Conservation (phyloP, 1,140 invertebrate species). For the Drosophila ogumai region DNA sequence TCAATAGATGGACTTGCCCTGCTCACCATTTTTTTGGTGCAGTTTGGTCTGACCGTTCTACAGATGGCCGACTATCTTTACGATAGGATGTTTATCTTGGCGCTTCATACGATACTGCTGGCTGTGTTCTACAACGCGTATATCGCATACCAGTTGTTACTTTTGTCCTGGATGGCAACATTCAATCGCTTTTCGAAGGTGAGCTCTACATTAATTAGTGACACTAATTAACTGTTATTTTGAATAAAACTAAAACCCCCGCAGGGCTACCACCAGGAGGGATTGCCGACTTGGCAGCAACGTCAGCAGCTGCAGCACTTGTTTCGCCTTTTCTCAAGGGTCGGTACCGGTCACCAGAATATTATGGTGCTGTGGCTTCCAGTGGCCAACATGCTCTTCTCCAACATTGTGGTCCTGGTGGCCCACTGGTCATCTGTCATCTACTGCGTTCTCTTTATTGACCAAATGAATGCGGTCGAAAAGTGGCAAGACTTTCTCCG, state of each 20-base stretch:
- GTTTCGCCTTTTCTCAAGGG: slow-evolving; percentile 5
- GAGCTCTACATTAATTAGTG: not conserved
- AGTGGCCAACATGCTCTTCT: slow-evolving; percentile 20
- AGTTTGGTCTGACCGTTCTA: not conserved
- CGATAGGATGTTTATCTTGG: fast-evolving
- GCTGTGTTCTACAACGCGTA: slow-evolving; percentile 8
- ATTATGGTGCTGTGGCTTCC: slow-evolving; percentile 26
- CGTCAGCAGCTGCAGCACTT: not conserved
- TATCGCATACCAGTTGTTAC: slow-evolving; percentile 21
- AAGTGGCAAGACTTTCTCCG: slow-evolving; percentile 5
- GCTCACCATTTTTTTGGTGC: not conserved
- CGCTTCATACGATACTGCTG: slow-evolving; percentile 1
- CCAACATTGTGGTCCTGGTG: slow-evolving; percentile 6
- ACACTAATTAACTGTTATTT: not conserved
- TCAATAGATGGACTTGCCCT: not conserved
- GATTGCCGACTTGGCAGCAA: not conserved
- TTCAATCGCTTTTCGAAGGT: not conserved
- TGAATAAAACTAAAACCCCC: not conserved
- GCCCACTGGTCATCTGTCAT: slow-evolving; percentile 1
- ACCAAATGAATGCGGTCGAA: not conserved
- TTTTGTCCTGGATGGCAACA: slow-evolving; percentile 14
- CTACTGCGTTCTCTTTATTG: slow-evolving; percentile 3
- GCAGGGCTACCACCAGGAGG: no score
- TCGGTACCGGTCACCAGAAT: slow-evolving; percentile 10
- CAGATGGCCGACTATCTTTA: not conserved